Conservation (phyloP, 2,113 vertebrate species). For the Oostethus manadensis region DNA sequence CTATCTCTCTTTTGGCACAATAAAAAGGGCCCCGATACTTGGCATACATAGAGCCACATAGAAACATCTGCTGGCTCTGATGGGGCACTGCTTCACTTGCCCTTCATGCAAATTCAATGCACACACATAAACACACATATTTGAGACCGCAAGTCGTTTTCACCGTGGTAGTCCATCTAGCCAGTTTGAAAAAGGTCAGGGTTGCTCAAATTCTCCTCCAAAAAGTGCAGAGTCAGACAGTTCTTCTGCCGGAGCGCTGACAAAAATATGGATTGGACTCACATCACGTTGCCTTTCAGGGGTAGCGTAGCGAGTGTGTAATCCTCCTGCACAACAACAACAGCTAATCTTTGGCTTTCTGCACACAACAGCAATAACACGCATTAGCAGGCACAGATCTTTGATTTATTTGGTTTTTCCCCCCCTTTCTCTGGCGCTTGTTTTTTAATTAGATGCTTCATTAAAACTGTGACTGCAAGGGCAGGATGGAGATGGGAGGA, state of each 20-base stretch:
- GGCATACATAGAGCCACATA: not conserved
- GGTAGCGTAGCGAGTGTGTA: conserved; percentile 7
- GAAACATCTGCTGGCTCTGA: not conserved
- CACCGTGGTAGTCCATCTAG: no score
- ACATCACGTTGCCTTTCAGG: no score
- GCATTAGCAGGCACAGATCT: conserved; percentile 29
- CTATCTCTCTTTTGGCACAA: no score
- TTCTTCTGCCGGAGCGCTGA: not conserved
- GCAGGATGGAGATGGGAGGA: conserved; percentile 8
- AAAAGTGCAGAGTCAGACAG: not conserved
- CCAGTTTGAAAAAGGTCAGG: conserved; percentile 31
- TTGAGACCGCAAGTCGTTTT: not conserved
- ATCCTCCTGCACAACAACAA: conserved; percentile 31
- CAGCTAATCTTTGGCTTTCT: conserved; percentile 39
- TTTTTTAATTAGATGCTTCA: conserved; percentile 57
- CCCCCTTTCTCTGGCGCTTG: not conserved
- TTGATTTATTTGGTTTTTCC: conserved; percentile 41
- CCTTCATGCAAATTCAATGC: not conserved
- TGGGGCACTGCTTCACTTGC: not conserved
- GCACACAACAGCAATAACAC: conserved; percentile 36
- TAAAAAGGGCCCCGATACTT: not conserved
- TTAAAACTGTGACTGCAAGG: conserved; percentile 31
- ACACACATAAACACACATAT: not conserved
- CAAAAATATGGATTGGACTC: no score
- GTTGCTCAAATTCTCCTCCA: conserved; percentile 5